phyloP scores from a whole-genome alignment of 23 tunicate genomes.

The Ciona savignyi region DNA sequence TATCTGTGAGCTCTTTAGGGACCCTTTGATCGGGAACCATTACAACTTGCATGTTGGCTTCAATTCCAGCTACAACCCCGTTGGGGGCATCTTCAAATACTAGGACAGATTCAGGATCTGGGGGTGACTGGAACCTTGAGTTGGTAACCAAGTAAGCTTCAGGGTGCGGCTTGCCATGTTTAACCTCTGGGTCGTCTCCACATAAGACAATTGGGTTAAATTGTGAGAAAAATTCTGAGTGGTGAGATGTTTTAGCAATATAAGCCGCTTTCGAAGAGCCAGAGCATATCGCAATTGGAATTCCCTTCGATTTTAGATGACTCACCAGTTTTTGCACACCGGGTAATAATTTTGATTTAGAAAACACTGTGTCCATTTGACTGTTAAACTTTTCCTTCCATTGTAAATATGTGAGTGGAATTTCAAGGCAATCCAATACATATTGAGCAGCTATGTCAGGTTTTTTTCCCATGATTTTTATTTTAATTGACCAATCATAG shows the following conservation, averaged over 20 bases:
- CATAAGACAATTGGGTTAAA: slow-evolving; percentile 72
- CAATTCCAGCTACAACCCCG: slow-evolving; percentile 79
- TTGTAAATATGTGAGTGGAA: slow-evolving; percentile 48
- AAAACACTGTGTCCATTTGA: slow-evolving; percentile 23
- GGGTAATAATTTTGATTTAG: slow-evolving; percentile 44
- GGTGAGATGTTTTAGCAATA: slow-evolving; percentile 47
- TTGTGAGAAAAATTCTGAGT: slow-evolving; percentile 20
- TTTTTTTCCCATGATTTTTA: slow-evolving; percentile 66
- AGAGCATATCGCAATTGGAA: slow-evolving; percentile 69
- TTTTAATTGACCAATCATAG: slow-evolving; percentile 62
- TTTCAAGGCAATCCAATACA: slow-evolving; percentile 30
- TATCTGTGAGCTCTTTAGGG: slow-evolving; percentile 33
- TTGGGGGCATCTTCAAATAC: slow-evolving; percentile 98
- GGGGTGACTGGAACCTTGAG: slow-evolving; percentile 38
- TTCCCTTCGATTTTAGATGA: slow-evolving; percentile 32
- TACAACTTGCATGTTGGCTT: slow-evolving; percentile 95
- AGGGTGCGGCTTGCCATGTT: slow-evolving; percentile 90
- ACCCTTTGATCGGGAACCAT: slow-evolving; percentile 87
- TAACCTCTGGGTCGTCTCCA: slow-evolving; percentile 88
- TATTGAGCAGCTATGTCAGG: slow-evolving; percentile 40
- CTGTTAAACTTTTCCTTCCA: slow-evolving; percentile 22
- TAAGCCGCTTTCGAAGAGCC: slow-evolving; percentile 64
- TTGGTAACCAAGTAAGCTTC: slow-evolving; percentile 69
- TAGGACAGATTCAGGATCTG: slow-evolving; percentile 35
- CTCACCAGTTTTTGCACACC: slow-evolving; percentile 58